Evolutionary conservation across 2,113 vertebrate species (phyloP).

Genomic region (Campylorhamphus procurvoides): DNA sequence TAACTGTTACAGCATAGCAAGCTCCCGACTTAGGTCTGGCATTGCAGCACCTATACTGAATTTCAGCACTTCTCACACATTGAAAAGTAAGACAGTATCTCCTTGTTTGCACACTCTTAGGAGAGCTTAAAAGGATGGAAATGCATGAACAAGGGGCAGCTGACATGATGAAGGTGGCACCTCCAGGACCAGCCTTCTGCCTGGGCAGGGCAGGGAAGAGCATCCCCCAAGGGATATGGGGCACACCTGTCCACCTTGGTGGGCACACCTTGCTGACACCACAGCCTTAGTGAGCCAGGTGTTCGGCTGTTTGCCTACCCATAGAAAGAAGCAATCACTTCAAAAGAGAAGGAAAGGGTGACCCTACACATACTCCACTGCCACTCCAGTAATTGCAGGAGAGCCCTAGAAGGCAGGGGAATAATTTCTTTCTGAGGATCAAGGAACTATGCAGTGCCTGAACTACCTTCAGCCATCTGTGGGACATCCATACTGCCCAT

Average conservation of each 20-base stretch:
- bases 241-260: rapidly evolving
- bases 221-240: neutral
- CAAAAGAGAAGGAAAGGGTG: neutral
- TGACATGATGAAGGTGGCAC: neutral
- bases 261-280: rapidly evolving
- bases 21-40: neutral
- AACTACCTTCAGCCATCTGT: neutral
- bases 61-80: neutral
- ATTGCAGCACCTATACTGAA: neutral
- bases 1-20: neutral
- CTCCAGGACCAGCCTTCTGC: neutral
- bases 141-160: neutral
- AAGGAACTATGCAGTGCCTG: neutral
- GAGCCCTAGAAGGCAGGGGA: neutral
- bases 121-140: neutral
- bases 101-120: neutral
- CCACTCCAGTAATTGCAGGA: neutral
- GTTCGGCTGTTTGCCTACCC: neutral
- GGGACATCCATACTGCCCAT: neutral
- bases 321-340: neutral
- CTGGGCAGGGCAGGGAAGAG: neutral
- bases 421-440: neutral
- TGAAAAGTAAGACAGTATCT: neutral
- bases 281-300: neutral
- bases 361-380: rapidly evolving